Percentiles rank a stretch among this genome's conserved stretches.
These are phyloP conservation scores for Bombus ignitus DNA, from an alignment of 1,140 invertebrate species.

Conservation along the genomic window DNA sequence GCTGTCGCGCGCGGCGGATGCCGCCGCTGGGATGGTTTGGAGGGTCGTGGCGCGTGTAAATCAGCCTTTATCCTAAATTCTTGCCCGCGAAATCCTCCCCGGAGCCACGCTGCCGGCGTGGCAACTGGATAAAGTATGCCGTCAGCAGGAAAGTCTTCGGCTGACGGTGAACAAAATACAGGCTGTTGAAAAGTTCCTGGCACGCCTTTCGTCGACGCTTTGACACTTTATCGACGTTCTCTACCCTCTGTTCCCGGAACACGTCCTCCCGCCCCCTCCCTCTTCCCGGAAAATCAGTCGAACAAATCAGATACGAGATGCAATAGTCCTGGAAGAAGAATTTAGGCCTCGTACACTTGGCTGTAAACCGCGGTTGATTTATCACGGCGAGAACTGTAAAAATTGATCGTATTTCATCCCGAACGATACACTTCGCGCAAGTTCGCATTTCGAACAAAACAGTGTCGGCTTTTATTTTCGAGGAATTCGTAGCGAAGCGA, in stretches of 20 bases:
- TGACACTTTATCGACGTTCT: slow-evolving; percentile 60
- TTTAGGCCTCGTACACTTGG: too few relatives aligned
- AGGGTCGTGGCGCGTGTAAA: slow-evolving; percentile 18
- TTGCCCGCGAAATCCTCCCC: slow-evolving; percentile 47
- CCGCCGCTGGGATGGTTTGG: too few relatives aligned
- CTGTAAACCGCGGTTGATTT: too few relatives aligned
- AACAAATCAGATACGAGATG: not conserved
- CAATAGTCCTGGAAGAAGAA: not conserved
- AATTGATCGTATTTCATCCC: too few relatives aligned
- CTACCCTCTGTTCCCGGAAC: too few relatives aligned
- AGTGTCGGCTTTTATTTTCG: too few relatives aligned
- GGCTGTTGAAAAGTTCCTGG: slow-evolving; percentile 68
- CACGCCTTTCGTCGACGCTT: slow-evolving; percentile 55
- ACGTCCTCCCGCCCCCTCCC: not conserved
- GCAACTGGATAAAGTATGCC: slow-evolving; percentile 58
- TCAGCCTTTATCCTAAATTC: slow-evolving; percentile 47
- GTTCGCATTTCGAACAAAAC: too few relatives aligned
- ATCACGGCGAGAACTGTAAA: too few relatives aligned
- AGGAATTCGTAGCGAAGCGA: too few relatives aligned
- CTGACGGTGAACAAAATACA: slow-evolving; percentile 67
- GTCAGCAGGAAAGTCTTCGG: slow-evolving; percentile 51
- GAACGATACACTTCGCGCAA: too few relatives aligned
- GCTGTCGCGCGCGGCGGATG: not conserved
- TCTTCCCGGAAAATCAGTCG: not conserved
- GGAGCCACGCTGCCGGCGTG: not conserved